Base-by-base conservation (phyloP, 2,888 invertebrate genomes). In the Anodontia alba region DNA sequence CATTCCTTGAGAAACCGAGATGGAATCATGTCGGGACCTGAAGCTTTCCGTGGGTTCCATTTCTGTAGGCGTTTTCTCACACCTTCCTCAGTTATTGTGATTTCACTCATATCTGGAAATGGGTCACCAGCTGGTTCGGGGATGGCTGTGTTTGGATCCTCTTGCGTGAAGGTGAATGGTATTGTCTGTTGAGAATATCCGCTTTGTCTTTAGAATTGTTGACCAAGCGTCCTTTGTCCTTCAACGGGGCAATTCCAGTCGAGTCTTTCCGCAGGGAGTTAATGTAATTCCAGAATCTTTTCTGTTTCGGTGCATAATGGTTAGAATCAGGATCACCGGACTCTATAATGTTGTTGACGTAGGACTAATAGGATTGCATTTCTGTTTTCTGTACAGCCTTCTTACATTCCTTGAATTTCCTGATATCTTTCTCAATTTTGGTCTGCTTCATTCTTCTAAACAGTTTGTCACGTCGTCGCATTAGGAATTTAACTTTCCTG, bases 261-360 rank as follows among this genome's bases (percentile, higher is more conserved):
- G n/a, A n/a, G n/a, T n/a, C n/a, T n/a, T n/a, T n/a, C n/a, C n/a
- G n/a, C n/a, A n/a, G n/a, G n/a, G n/a, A n/a, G n/a, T n/a, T n/a
- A n/a, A n/a, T n/a, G n/a, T n/a, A n/a, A n/a, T n/a, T n/a, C n/a
- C n/a, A n/a, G n/a, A n/a, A n/a, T n/a, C n/a, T n/a, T n/a, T n/a
- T n/a, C n/a, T n/a, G n/a, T n/a, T n/a, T n/a, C n/a, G n/a, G n/a
- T n/a, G n/a, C n/a, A n/a, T 49, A 23, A 8, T 68, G 23, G 42
- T 62, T 20, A 29, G 23, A 23, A 31, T 54, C 38, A n/a, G n/a
- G 51, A 15, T 54, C 54, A n/a, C 73, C 73, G 10, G 38, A 31
- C 49, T 74, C 49, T 42, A 74, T 74, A 8, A 74, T 20, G 49
- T 74, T 67, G 15, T 67, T 38, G 12, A 74, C 46, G 33, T 67